Evolutionary conservation across 2,113 vertebrate genomes (phyloP).

Genomic region (Rafetus swinhoei): DNA sequence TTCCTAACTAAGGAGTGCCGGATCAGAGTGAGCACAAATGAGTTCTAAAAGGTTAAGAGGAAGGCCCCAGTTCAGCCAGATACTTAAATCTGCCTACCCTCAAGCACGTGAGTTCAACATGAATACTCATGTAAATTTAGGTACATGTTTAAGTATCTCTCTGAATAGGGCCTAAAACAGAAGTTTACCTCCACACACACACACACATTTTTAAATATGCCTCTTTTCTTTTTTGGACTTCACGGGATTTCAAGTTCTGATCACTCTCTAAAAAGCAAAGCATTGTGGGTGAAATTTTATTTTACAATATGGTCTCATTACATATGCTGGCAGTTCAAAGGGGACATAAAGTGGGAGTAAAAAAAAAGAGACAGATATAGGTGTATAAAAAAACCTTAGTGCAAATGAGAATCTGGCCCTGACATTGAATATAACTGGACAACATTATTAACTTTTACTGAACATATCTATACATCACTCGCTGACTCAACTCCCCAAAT

Average conservation of each 20-base stretch:
- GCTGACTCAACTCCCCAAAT: not conserved
- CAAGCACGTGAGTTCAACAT: not conserved
- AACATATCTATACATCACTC: not conserved
- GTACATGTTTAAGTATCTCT: not conserved
- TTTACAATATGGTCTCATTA: not conserved
- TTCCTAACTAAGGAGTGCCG: not conserved
- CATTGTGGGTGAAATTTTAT: not conserved
- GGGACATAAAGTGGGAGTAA: not conserved
- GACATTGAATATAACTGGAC: not conserved
- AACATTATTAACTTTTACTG: not conserved
- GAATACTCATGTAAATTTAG: not conserved
- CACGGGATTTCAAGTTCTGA: not conserved
- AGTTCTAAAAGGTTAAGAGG: not conserved
- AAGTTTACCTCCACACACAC: not conserved
- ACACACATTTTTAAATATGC: not conserved
- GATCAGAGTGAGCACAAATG: not conserved
- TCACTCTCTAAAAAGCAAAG: not conserved
- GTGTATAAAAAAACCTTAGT: not conserved
- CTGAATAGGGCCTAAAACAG: not conserved
- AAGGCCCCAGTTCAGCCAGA: not conserved
- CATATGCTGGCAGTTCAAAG: not conserved
- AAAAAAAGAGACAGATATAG: not conserved
- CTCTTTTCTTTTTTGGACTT: not conserved
- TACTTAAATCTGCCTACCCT: not conserved
- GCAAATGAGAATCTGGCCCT: not conserved